These are phyloP conservation scores for Ips nitidus DNA, from an alignment of 1,140 invertebrate species.

Conservation along the genomic window DNA sequence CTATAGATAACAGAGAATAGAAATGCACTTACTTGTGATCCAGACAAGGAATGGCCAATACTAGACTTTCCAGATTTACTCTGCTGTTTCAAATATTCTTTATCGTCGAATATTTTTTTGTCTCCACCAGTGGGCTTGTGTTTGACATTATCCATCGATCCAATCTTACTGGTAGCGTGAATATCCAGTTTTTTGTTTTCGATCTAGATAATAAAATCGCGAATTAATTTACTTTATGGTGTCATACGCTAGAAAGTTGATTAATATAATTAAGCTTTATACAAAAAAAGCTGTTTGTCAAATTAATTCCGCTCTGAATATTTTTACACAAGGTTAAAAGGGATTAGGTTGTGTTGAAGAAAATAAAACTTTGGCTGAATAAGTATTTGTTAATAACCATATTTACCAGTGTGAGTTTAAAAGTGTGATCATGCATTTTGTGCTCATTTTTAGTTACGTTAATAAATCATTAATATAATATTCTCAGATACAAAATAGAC, in stretches of 20 bases:
- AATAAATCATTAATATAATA: too few relatives aligned
- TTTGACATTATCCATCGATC: conserved; percentile 91
- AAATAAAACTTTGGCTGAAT: too few relatives aligned
- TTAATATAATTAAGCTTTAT: not conserved
- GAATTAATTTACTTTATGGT: not conserved
- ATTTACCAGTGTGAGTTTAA: too few relatives aligned
- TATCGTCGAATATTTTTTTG: conserved; percentile 92
- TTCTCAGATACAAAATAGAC: too few relatives aligned
- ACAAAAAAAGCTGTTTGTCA: not conserved
- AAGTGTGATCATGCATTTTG: too few relatives aligned
- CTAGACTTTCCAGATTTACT: conserved; percentile 63
- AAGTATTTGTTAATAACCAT: too few relatives aligned
- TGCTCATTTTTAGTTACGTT: too few relatives aligned
- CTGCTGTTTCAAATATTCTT: conserved; percentile 86
- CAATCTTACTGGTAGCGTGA: conserved; percentile 84
- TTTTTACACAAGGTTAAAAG: too few relatives aligned
- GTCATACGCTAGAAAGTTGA: not conserved
- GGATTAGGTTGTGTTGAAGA: too few relatives aligned
- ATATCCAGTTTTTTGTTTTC: conserved; percentile 84
- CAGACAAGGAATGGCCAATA: conserved; percentile 62
- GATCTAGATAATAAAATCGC: conserved; percentile 61
- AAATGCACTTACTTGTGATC: conserved; percentile 60
- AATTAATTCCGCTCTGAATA: not conserved
- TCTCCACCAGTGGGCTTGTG: conserved; percentile 92
- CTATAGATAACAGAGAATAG: too few relatives aligned